Base-by-base conservation (phyloP, 2,888 invertebrate species). In the Drosophila anomalipes region DNA sequence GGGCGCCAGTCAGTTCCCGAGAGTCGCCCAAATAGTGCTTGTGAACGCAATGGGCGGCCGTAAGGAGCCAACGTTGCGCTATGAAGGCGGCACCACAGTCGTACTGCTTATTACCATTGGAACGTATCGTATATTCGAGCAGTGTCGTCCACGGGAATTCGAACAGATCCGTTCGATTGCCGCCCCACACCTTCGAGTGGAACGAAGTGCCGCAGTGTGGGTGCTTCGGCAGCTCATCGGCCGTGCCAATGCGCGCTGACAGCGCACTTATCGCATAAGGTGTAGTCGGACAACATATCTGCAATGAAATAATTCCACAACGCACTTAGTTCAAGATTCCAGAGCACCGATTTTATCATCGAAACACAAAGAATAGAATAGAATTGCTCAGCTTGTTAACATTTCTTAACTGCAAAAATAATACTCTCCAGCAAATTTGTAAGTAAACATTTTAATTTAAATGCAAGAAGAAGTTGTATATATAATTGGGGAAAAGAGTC, bases 31-130 rank as follows among this genome's bases (percentile, higher is more conserved):
- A 5, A 4, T 96, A 95, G 19, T 96, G 90, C 0, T 95, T 95
- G 0, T 96, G 52, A 1, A 76, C 73, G 28, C 86, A 86, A 28
- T 89, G 86, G 10, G 85, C 86, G 1, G 86, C 86, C 0, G 86
- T 86, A 4, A 86, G 44, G 3, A 86, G 78, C 86, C 86, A 86
- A 0, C 86, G 77, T 32, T 84, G 80, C 7, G 89, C 87, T 26
- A 86, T 86, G 39, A 89, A 87, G 28, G 80, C 16, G 4, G 90
- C 96, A 0, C 96, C 96, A 84, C 96, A 97, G 77, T 95, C 95
- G 74, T 95, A 95, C 1, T 95, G 94, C 86, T 92, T 93, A 0
- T 94, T 94, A 10, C 94, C 94, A 9, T 0, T n/a, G 41, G 94
- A 94, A 90, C 0, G 0, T 7, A 52, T 0, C 0, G 72, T 69